Evolutionary conservation across 2,797 vertebrate genomes (phyloP), one percentile per base, ranked within the genome.

Genomic region (Pterois miles): DNA sequence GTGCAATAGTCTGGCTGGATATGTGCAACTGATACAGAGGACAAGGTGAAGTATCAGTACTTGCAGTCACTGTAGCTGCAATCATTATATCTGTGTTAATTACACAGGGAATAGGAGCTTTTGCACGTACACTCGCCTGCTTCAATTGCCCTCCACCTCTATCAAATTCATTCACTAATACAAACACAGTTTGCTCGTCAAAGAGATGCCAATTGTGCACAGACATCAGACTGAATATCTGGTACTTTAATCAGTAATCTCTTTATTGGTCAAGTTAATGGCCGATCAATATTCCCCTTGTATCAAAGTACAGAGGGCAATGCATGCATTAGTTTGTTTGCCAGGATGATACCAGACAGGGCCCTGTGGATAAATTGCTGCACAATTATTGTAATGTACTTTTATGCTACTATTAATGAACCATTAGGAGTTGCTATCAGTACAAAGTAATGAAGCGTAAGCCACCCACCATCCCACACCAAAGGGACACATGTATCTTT

Each of bases 251-350:
- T 87, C 83, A 72, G 38, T 54, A 33, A 80, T 78, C 18, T 40
- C 12, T 75, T 80, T 74, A 74, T 77, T 80, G 34, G 16, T 72
- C 64, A 72, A 65, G 33, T 23, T 66, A 76, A 88, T 66, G 5
- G n/a, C 59, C 16, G 14, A 68, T 87, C 66, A 77, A 72, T 79
- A 79, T n/a, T 64, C 58, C 18, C 18, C 1, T 59, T 0, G 10
- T 78, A 63, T 62, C 81, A 81, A 87, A 80, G 82, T 86, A 64
- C 74, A 79, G 43, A 57, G 38, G 46, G 48, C 57, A 69, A 46
- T 4, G 7, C 48, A 34, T 1, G 1, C 48, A 31, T 58, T 34
- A 4, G 29, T 34, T 67, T 59, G 29, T 31, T 23, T 52, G 12
- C 25, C 62, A 59, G 31, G 4, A 34, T 59, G 10, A 31, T 56